phyloP scores from a whole-genome alignment of 2,113 vertebrate species.

The Ifrita kowaldi region DNA sequence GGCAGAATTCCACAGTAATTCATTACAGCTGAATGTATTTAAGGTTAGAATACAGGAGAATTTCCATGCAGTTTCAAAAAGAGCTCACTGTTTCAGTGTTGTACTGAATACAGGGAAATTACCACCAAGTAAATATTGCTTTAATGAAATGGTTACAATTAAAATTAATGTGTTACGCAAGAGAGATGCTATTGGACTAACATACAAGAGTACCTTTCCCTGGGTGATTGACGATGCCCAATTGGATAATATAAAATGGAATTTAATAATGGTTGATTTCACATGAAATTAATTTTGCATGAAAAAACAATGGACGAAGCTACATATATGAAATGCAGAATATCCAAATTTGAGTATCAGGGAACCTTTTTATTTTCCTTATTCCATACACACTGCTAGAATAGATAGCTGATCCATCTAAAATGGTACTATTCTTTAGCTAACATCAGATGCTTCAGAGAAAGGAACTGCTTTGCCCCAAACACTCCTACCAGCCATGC shows the following conservation, averaged over 20 bases:
- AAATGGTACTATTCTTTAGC: background rate
- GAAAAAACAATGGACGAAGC: background rate
- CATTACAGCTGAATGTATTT: background rate
- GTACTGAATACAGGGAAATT: background rate
- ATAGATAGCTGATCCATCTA: background rate
- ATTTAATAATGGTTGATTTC: background rate
- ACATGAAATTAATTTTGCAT: background rate
- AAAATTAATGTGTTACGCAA: background rate
- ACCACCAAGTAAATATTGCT: background rate
- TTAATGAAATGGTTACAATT: slow-evolving; percentile 1
- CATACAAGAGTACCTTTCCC: background rate
- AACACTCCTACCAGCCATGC: background rate
- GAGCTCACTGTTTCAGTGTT: background rate
- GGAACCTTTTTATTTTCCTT: background rate
- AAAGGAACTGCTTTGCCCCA: background rate
- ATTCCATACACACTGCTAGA: background rate
- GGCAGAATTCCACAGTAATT: background rate
- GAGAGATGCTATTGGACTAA: background rate
- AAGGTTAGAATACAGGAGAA: background rate
- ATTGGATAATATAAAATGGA: background rate
- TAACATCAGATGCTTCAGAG: background rate
- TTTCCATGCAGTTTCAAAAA: background rate
- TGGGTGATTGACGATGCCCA: background rate
- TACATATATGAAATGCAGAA: background rate
- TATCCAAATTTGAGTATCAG: background rate